phyloP scores from a whole-genome alignment of 2,888 invertebrate species.

The Prosapia bicincta region DNA sequence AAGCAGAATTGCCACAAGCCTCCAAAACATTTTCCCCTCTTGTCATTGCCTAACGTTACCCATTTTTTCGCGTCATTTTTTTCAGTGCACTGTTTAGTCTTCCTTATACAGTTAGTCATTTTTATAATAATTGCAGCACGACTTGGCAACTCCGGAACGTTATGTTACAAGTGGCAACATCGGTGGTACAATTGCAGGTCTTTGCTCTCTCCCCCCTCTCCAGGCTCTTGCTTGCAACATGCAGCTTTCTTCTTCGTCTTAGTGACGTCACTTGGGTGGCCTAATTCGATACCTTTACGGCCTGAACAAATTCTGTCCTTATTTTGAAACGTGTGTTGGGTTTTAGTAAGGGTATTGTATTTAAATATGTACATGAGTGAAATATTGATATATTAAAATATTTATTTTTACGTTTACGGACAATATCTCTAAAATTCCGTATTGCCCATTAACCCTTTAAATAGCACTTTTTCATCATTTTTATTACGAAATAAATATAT shows the following conservation, averaged over 20 bases:
- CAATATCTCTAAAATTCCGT: no score
- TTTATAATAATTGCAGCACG: background rate
- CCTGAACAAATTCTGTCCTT: background rate
- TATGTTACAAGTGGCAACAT: conserved; percentile 17
- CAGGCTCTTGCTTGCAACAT: conserved; percentile 5
- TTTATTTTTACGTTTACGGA: no score
- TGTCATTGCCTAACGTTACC: no score
- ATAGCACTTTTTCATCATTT: no score
- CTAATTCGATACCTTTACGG: background rate
- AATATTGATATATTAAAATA: background rate
- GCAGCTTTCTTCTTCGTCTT: conserved; percentile 14
- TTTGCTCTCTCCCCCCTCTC: conserved; percentile 24
- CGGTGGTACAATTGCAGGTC: conserved; percentile 30
- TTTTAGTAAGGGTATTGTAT: background rate
- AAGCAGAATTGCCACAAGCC: no score
- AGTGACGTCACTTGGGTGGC: conserved; percentile 8
- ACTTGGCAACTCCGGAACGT: conserved; percentile 5
- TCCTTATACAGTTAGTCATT: no score
- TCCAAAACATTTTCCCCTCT: no score
- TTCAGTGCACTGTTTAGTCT: no score
- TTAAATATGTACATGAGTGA: background rate
- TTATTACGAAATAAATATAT: no score
- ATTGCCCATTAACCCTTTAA: no score
- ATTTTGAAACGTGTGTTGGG: background rate
- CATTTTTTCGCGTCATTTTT: no score